phyloP scores from a whole-genome alignment of 2,888 invertebrate species.

The Nomada lathburiana region DNA sequence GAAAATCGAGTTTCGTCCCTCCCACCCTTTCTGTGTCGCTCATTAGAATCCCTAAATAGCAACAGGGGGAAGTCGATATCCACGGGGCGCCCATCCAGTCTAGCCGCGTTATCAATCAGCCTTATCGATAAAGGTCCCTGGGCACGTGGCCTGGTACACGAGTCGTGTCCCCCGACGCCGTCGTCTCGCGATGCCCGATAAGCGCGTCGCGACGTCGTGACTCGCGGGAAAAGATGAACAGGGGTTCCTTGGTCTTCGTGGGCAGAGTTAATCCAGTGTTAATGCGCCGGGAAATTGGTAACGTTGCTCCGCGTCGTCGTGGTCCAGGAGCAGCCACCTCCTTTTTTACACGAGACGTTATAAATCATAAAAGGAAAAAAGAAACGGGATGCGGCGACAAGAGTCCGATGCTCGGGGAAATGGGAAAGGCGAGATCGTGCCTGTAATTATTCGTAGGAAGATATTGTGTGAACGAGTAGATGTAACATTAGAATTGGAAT shows the following conservation, averaged over 20 bases:
- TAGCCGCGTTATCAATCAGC: constrained; percentile 77
- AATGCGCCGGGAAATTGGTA: constrained; percentile 64
- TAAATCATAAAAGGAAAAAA: constrained; percentile 26
- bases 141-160: constrained; percentile 11
- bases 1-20: constrained; percentile 11
- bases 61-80: background rate
- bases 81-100: constrained; percentile 27
- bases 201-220: constrained; percentile 54
- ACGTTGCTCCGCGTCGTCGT: constrained; percentile 38
- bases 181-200: constrained; percentile 61
- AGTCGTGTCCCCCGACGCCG: constrained; percentile 37
- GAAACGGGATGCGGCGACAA: background rate
- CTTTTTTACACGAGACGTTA: constrained; percentile 16
- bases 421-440: background rate
- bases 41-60: constrained; percentile 40
- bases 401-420: background rate
- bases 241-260: constrained; percentile 11
- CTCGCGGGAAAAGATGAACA: constrained; percentile 48
- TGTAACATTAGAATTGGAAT: too few species aligned
- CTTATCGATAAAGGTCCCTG: constrained; percentile 64
- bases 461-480: too few species aligned
- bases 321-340: constrained; percentile 18
- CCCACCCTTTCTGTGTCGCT: constrained; percentile 10
- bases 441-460: constrained; percentile 9
- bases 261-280: constrained; percentile 58